These are phyloP conservation scores for Platerodrilus igneus DNA, from an alignment of 2,888 invertebrate species.

Conservation along the genomic window DNA sequence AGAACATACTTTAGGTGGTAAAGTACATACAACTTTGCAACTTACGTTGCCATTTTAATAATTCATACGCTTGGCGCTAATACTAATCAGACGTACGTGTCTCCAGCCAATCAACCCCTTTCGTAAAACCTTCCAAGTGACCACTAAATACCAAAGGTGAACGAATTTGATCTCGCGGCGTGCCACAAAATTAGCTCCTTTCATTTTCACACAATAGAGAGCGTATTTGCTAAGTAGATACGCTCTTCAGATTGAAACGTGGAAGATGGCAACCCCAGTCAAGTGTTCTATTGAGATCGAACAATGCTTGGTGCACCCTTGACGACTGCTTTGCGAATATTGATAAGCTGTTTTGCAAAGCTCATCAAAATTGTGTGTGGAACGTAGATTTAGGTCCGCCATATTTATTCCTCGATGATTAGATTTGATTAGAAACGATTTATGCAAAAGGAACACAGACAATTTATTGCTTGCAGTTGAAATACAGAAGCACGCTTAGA, in stretches of 20 bases:
- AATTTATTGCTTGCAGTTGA: no score
- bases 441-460: no score
- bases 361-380: constrained; percentile 31
- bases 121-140: no score
- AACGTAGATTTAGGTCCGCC: constrained; percentile 16
- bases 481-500: no score
- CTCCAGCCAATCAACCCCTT: no score
- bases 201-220: constrained; percentile 32
- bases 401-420: no score
- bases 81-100: no score
- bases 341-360: constrained; percentile 39
- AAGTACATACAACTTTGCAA: no score
- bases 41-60: no score
- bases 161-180: constrained; percentile 34
- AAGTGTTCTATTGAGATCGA: constrained; percentile 37
- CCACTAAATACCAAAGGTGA: constrained; percentile 26
- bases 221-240: constrained; percentile 35
- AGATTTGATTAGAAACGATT: no score
- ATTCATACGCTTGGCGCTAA: no score
- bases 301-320: constrained; percentile 34
- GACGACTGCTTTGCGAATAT: constrained; percentile 37
- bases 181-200: constrained; percentile 38
- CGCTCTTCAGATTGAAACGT: constrained; percentile 37
- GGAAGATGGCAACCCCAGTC: constrained; percentile 37
- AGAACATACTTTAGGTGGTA: no score